Conservation (phyloP, 2,888 invertebrate species). For the Ophioninae sp. region DNA sequence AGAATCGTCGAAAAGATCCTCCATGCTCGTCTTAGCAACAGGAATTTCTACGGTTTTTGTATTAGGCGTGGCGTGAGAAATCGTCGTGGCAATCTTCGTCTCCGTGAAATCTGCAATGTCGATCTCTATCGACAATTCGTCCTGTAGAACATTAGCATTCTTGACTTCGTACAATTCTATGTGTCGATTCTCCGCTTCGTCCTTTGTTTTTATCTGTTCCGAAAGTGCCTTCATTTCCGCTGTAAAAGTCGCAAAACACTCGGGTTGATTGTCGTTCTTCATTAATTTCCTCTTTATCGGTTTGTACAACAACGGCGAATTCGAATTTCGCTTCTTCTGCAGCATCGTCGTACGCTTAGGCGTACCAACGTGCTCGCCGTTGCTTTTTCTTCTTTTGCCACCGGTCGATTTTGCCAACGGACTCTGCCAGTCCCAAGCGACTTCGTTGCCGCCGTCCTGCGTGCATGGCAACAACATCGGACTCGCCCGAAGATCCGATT, state of each 20-base stretch:
- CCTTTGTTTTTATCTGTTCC: constrained; percentile 66
- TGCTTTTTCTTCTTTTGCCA: constrained; percentile 3
- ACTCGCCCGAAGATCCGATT: constrained; percentile 68
- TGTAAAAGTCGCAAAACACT: constrained; percentile 69
- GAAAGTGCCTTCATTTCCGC: constrained; percentile 71
- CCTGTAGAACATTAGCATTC: constrained; percentile 8
- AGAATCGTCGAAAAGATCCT: constrained; percentile 73
- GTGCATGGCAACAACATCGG: constrained; percentile 77
- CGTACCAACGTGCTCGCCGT: constrained; percentile 60
- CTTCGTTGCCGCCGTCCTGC: constrained; percentile 80
- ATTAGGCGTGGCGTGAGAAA: neutral
- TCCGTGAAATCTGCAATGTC: constrained; percentile 57
- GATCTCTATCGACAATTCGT: constrained; percentile 40
- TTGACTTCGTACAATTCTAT: neutral
- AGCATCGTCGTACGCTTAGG: constrained; percentile 69
- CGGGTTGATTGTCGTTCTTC: constrained; percentile 66
- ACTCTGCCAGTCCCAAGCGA: constrained; percentile 82
- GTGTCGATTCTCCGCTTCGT: constrained; percentile 24
- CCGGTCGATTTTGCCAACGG: constrained; percentile 68
- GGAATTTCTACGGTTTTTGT: neutral
- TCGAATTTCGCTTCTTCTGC: constrained; percentile 71
- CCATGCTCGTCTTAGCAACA: constrained; percentile 57
- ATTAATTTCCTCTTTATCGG: constrained; percentile 70
- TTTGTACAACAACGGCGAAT: constrained; percentile 72
- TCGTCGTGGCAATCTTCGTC: constrained; percentile 2